Conservation (phyloP, 2,797 vertebrate genomes). For the Capromys pilorides region DNA sequence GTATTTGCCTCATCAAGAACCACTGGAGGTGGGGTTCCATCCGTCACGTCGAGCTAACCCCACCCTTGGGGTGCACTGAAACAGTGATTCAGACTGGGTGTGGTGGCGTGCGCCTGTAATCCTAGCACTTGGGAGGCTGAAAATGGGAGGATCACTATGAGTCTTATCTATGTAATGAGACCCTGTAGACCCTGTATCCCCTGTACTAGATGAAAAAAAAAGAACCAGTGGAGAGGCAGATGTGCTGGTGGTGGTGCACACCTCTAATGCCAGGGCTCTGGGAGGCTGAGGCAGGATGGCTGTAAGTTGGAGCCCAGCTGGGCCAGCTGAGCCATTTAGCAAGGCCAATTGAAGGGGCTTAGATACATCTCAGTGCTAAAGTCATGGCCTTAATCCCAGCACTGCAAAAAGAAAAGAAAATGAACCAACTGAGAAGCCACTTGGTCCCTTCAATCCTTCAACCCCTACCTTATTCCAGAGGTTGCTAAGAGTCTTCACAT, state of each 20-base stretch:
- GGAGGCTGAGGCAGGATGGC: background rate
- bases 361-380: background rate
- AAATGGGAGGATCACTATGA: too few species aligned
- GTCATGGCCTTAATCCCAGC: background rate
- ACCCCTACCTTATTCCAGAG: too few species aligned
- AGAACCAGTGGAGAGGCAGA: too few species aligned
- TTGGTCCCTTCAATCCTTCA: background rate
- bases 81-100: too few species aligned
- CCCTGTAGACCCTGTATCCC: too few species aligned
- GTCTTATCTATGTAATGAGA: too few species aligned
- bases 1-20: background rate
- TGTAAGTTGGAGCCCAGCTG: background rate
- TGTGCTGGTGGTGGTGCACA: background rate
- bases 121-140: too few species aligned
- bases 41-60: too few species aligned
- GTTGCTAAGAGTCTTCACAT: rapidly evolving
- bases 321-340: background rate
- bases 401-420: background rate
- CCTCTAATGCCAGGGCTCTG: background rate
- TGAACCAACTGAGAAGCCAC: background rate
- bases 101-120: too few species aligned
- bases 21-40: too few species aligned
- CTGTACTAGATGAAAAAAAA: too few species aligned
- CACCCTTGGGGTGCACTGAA: too few species aligned
- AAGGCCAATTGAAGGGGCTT: background rate